phyloP scores from a whole-genome alignment of 2,113 vertebrate species.

The Anolis sagrei region DNA sequence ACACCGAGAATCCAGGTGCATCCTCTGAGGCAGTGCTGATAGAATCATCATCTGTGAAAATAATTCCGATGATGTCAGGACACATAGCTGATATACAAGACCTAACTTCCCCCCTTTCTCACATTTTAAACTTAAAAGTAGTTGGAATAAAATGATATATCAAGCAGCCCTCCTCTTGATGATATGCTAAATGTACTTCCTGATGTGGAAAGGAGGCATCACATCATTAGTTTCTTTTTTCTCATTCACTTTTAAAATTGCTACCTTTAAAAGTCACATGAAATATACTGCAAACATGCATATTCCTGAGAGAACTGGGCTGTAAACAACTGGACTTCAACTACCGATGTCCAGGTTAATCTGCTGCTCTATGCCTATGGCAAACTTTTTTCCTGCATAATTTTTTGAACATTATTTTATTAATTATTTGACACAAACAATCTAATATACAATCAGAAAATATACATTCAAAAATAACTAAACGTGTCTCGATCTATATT shows the following conservation, averaged over 20 bases:
- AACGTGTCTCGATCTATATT: too few relatives aligned
- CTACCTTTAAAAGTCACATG: neutral
- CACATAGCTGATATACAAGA: neutral
- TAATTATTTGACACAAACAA: too few relatives aligned
- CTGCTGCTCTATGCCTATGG: too few relatives aligned
- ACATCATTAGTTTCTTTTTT: neutral
- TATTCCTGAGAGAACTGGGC: neutral
- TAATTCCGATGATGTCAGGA: neutral
- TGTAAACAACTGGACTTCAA: too few relatives aligned
- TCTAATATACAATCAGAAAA: too few relatives aligned
- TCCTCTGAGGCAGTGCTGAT: conserved; percentile 69
- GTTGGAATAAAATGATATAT: neutral
- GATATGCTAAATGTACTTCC: neutral
- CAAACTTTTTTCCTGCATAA: too few relatives aligned
- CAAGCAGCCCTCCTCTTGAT: neutral
- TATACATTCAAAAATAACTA: too few relatives aligned
- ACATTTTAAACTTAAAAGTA: neutral
- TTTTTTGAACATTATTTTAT: too few relatives aligned
- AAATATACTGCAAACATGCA: neutral
- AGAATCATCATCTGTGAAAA: conserved; percentile 69
- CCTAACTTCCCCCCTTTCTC: neutral
- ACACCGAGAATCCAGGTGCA: conserved; percentile 41
- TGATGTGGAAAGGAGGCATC: too few relatives aligned
- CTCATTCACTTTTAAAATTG: neutral
- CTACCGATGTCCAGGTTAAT: too few relatives aligned